Evolutionary conservation across 1,140 invertebrate genomes (phyloP).

Genomic region (Nephila pilipes): DNA sequence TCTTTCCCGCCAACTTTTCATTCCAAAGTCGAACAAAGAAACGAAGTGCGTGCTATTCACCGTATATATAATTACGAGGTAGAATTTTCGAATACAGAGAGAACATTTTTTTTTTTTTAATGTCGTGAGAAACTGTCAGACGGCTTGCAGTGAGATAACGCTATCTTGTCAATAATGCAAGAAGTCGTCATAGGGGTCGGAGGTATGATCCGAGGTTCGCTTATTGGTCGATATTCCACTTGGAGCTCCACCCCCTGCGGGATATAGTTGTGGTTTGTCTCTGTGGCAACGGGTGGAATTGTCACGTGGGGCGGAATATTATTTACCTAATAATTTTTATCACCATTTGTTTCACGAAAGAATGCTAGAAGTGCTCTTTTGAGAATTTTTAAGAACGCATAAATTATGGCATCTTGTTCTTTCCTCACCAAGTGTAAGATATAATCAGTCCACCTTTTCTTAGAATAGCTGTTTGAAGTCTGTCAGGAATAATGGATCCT

Average conservation of each 20-base stretch:
- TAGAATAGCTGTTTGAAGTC: background rate
- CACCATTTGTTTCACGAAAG: background rate
- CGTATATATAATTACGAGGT: conserved; percentile 55
- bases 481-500: no score
- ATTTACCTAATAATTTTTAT: conserved; percentile 47
- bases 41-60: conserved; percentile 18
- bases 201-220: conserved; percentile 22
- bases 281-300: conserved; percentile 63
- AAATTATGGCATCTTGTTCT: background rate
- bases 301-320: conserved; percentile 31
- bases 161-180: conserved; percentile 75
- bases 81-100: background rate
- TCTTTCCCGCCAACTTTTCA: conserved; percentile 1
- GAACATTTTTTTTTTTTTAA: background rate
- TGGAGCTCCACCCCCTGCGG: conserved; percentile 14
- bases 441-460: background rate
- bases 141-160: conserved; percentile 72
- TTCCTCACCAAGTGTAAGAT: background rate
- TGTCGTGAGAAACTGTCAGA: conserved; percentile 67
- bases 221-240: conserved; percentile 60
- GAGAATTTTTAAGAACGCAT: background rate
- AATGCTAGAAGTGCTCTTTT: background rate
- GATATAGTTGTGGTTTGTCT: conserved; percentile 72
- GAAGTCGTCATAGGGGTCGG: conserved; percentile 57
- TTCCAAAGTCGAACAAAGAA: conserved; percentile 42